A percentile compares a stretch with the other conserved stretches of the same genome.
Evolutionary conservation across 2,888 invertebrate genomes (phyloP).

Genomic region (Cyclophora punctaria): DNA sequence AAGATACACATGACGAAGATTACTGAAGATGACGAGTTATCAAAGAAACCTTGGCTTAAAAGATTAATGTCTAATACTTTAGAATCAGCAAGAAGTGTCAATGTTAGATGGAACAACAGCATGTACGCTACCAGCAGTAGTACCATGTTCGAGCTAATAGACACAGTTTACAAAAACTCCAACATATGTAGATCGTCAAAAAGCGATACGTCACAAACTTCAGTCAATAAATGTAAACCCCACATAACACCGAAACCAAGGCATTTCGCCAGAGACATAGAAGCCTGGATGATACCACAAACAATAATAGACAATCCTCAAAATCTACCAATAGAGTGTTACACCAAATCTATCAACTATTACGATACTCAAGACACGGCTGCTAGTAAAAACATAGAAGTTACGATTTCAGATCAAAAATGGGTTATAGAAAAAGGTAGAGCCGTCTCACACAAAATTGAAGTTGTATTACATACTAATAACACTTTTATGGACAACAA

Average conservation of each 20-base stretch:
- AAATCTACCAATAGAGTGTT: constrained; percentile 14
- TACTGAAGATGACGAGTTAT: constrained; percentile 28
- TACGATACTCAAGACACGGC: constrained; percentile 4
- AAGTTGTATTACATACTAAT: constrained; percentile 45
- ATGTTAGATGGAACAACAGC: constrained; percentile 54
- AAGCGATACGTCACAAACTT: constrained; percentile 34
- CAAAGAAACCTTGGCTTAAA: constrained; percentile 42
- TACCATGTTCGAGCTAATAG: constrained; percentile 48
- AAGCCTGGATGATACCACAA: constrained; percentile 59
- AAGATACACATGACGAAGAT: constrained; percentile 12
- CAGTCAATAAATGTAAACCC: constrained; percentile 1
- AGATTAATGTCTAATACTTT: constrained; percentile 36
- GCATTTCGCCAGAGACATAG: constrained; percentile 26
- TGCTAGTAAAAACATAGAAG: constrained; percentile 27
- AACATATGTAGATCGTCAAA: constrained; percentile 37
- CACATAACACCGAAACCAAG: too few relatives aligned
- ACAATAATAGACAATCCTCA: constrained; percentile 28
- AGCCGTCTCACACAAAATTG: constrained; percentile 45
- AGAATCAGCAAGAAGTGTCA: constrained; percentile 45
- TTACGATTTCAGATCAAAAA: constrained; percentile 37
- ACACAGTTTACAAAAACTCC: constrained; percentile 43
- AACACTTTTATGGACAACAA: constrained; percentile 25
- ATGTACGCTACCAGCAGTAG: constrained; percentile 49
- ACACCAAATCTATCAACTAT: background rate
- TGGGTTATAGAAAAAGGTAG: constrained; percentile 49